A percentile compares a stretch with the other conserved stretches of the same genome.
Evolutionary conservation across 2,113 vertebrate species (phyloP).

Genomic region (Lasiurus borealis): DNA sequence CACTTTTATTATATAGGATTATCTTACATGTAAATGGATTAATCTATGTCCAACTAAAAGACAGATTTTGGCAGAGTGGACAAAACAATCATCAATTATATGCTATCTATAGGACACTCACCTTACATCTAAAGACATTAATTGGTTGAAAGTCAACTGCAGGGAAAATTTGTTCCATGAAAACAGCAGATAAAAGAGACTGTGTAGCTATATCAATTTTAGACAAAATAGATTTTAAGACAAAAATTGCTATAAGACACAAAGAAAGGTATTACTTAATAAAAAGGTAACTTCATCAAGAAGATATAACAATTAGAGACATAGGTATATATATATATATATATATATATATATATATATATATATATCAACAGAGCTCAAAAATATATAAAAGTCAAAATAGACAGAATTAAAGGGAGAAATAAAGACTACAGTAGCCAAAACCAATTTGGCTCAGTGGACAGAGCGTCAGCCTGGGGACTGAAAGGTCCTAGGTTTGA

Average conservation of each 20-base stretch:
- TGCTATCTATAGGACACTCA: not conserved
- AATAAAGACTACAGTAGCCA: not conserved
- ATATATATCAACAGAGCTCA: not conserved
- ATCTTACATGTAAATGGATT: not conserved
- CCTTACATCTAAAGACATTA: not conserved
- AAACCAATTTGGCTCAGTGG: no score
- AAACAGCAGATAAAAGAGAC: not conserved
- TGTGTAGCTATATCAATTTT: not conserved
- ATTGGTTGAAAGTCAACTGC: not conserved
- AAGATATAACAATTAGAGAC: not conserved
- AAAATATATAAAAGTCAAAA: not conserved
- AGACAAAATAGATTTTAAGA: not conserved
- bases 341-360: not conserved
- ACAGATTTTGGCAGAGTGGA: not conserved
- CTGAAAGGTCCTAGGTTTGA: no score
- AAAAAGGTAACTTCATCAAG: not conserved
- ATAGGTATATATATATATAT: not conserved
- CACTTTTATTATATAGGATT: no score
- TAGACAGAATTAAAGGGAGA: not conserved
- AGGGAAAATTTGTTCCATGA: not conserved
- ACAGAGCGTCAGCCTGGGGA: no score
- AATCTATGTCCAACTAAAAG: not conserved
- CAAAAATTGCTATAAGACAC: conserved; percentile 15
- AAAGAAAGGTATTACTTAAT: not conserved
- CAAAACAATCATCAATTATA: not conserved